These are phyloP conservation scores for Lasioglossum morio DNA, from an alignment of 2,888 invertebrate genomes.

Conservation along the genomic window DNA sequence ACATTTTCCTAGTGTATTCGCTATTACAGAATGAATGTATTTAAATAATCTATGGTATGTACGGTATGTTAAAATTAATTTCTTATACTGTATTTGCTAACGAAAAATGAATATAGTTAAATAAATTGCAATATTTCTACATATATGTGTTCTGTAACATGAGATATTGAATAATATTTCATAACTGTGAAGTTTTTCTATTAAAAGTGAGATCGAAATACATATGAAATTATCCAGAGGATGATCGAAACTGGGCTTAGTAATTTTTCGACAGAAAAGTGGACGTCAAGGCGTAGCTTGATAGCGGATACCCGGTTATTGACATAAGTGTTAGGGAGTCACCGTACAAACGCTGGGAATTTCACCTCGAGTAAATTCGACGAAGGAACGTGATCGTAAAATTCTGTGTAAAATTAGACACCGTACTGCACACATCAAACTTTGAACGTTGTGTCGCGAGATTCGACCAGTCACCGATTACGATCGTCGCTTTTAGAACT, in stretches of 20 bases:
- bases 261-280: background rate
- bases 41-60: too few species aligned
- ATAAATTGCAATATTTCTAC: too few species aligned
- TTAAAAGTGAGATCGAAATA: too few species aligned
- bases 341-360: conserved; percentile 11
- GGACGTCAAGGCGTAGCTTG: background rate
- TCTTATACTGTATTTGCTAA: too few species aligned
- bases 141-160: too few species aligned
- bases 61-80: too few species aligned
- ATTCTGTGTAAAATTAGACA: conserved; percentile 18
- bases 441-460: conserved; percentile 6
- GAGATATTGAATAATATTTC: too few species aligned
- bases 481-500: background rate
- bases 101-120: too few species aligned
- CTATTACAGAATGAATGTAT: too few species aligned
- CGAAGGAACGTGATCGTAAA: conserved; percentile 17
- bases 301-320: background rate
- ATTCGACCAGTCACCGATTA: conserved; percentile 8
- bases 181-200: too few species aligned
- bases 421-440: conserved; percentile 6
- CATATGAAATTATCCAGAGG: background rate
- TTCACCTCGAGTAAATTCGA: conserved; percentile 16
- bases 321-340: background rate
- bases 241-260: background rate
- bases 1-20: too few species aligned